Percentiles rank a stretch among this genome's conserved stretches.
Evolutionary conservation across 1,140 invertebrate genomes (phyloP).

Genomic region (Charaxes varanes): DNA sequence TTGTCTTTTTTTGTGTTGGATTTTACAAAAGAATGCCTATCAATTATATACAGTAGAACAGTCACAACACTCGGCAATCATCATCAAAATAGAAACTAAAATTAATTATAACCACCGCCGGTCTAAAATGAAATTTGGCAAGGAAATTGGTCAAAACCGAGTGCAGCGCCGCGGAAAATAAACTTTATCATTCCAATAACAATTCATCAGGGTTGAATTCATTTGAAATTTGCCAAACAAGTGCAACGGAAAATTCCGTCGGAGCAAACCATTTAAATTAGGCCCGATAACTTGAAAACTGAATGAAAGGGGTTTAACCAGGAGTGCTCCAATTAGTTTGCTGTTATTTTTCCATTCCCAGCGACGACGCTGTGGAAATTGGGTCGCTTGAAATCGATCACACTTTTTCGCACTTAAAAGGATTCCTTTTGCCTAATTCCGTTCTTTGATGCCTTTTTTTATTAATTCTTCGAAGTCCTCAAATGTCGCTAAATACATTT

Average conservation of each 20-base stretch:
- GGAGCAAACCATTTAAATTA: conserved; percentile 67
- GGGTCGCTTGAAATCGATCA: conserved; percentile 45
- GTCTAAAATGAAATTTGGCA: conserved; percentile 3
- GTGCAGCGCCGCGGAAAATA: conserved; percentile 11
- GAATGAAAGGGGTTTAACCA: conserved; percentile 61
- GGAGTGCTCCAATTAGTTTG: conserved; percentile 64
- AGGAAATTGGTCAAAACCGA: conserved; percentile 3
- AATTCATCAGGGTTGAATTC: conserved; percentile 26
- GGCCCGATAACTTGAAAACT: conserved; percentile 59
- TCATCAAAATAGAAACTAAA: no score
- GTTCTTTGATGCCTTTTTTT: background rate
- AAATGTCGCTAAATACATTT: no score
- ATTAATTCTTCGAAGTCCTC: background rate
- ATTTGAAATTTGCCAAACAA: conserved; percentile 31
- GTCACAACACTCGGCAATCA: no score
- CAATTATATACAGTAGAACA: no score
- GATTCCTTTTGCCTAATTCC: conserved; percentile 7
- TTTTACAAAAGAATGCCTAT: no score
- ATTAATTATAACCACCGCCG: background rate
- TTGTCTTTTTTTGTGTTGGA: no score
- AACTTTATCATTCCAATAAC: conserved; percentile 41
- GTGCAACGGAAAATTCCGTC: conserved; percentile 39
- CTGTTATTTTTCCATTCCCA: conserved; percentile 67
- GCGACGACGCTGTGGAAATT: conserved; percentile 41
- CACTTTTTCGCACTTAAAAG: conserved; percentile 21